A percentile compares a stretch with the other conserved stretches of the same genome.
Evolutionary conservation across 2,113 vertebrate genomes (phyloP).

Genomic region (Elgaria multicarinata): DNA sequence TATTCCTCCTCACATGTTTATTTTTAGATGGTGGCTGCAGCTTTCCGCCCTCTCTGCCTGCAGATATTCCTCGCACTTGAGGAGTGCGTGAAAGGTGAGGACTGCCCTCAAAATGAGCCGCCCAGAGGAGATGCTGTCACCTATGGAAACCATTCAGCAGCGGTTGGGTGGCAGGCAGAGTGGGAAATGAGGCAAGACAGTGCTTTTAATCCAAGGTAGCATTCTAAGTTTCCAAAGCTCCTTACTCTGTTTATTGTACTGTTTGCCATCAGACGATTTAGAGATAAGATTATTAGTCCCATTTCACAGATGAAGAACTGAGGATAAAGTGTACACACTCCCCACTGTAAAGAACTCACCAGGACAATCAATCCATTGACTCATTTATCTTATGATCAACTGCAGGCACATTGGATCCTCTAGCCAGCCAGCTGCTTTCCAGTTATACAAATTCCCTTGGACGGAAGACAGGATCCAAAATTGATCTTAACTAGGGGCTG

Average conservation of each 20-base stretch:
- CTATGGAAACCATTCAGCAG: neutral
- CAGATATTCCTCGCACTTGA: fast-evolving
- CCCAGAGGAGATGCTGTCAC: neutral
- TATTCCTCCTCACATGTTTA: neutral
- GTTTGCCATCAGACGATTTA: neutral
- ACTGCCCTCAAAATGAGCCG: neutral
- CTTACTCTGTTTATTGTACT: neutral
- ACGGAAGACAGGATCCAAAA: neutral
- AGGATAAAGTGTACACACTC: neutral
- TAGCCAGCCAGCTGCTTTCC: too few species aligned
- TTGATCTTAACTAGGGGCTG: neutral
- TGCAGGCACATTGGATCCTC: neutral
- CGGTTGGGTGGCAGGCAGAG: neutral
- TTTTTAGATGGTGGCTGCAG: neutral
- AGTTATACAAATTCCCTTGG: too few species aligned
- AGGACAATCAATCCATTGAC: too few species aligned
- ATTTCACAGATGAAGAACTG: neutral
- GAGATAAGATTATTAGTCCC: too few species aligned
- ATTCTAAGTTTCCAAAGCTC: neutral
- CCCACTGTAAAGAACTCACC: neutral
- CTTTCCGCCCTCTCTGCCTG: fast-evolving
- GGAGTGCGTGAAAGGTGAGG: neutral
- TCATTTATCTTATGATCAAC: too few species aligned
- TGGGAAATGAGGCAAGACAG: neutral
- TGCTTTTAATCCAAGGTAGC: neutral